Percentiles rank a stretch among this genome's conserved stretches.
These are phyloP conservation scores for Patiria miniata DNA, from an alignment of 35 echinoderm and acorn worm genomes.

Conservation along the genomic window DNA sequence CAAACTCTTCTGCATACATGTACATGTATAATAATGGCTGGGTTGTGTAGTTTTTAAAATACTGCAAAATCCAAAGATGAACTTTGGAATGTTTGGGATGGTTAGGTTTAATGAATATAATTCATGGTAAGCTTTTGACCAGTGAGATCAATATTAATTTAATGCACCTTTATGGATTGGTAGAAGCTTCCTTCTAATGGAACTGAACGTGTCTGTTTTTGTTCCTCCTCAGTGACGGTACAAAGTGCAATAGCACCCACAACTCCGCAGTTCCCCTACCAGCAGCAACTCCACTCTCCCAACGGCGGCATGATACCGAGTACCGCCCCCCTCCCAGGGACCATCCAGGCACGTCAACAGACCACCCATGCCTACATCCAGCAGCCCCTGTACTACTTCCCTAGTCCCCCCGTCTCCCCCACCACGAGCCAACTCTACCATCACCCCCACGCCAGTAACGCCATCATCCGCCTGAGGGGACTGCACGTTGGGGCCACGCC, in stretches of 20 bases:
- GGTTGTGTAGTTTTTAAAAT: too few species aligned
- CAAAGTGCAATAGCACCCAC: conserved; percentile 51
- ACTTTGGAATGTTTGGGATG: too few species aligned
- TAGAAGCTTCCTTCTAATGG: not conserved
- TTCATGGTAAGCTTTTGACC: too few species aligned
- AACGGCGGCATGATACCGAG: conserved; percentile 51
- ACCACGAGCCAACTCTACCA: conserved; percentile 68
- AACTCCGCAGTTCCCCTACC: conserved; percentile 9
- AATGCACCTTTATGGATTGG: too few species aligned
- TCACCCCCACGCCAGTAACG: conserved; percentile 49
- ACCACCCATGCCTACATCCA: conserved; percentile 57
- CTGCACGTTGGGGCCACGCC: conserved; percentile 72
- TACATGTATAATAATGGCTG: too few species aligned
- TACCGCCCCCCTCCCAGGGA: conserved; percentile 37
- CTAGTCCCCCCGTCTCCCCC: conserved; percentile 84
- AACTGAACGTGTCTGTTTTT: not conserved
- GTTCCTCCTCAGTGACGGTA: not conserved
- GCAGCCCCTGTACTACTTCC: conserved; percentile 73
- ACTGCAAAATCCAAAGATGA: too few species aligned
- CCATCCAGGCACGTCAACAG: conserved; percentile 45
- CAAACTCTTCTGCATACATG: too few species aligned
- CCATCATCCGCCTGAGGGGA: conserved; percentile 85
- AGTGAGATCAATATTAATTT: too few species aligned
- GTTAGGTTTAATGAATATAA: too few species aligned
- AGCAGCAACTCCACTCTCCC: conserved; percentile 24